phyloP scores from a whole-genome alignment of 2,888 invertebrate species.

The Drosophila falleni region DNA sequence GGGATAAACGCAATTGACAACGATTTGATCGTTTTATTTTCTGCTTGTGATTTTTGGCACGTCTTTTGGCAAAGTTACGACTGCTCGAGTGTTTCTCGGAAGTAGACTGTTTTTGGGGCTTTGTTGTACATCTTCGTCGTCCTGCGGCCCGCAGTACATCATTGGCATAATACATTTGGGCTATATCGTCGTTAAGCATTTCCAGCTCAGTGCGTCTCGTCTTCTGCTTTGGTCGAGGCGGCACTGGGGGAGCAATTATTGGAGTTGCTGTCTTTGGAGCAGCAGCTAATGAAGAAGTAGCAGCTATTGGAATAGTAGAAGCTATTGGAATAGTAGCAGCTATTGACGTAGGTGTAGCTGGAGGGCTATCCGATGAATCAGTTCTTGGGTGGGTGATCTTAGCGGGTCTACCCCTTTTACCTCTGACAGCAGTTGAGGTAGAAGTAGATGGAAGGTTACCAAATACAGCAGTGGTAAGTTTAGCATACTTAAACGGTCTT shows the following conservation, averaged over 20 bases:
- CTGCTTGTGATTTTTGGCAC: slow-evolving; percentile 22
- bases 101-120: slow-evolving; percentile 58
- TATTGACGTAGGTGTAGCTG: no score
- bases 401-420: neutral
- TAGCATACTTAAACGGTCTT: neutral
- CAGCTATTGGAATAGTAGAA: neutral
- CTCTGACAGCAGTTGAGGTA: neutral
- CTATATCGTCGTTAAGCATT: slow-evolving; percentile 88
- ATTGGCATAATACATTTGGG: slow-evolving; percentile 88
- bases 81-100: neutral
- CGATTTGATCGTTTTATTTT: neutral
- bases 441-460: no score
- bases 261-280: no score
- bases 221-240: slow-evolving; percentile 79
- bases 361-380: neutral
- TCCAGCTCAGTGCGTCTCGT: slow-evolving; percentile 87
- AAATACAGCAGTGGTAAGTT: neutral
- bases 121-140: slow-evolving; percentile 86
- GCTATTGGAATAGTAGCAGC: neutral
- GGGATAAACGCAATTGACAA: slow-evolving; percentile 9
- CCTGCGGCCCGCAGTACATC: slow-evolving; percentile 88
- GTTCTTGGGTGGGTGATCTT: neutral
- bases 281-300: no score
- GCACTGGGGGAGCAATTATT: neutral
- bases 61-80: slow-evolving; percentile 31